Evolutionary conservation across 1,140 invertebrate species (phyloP).

Genomic region (Littorina saxatilis): DNA sequence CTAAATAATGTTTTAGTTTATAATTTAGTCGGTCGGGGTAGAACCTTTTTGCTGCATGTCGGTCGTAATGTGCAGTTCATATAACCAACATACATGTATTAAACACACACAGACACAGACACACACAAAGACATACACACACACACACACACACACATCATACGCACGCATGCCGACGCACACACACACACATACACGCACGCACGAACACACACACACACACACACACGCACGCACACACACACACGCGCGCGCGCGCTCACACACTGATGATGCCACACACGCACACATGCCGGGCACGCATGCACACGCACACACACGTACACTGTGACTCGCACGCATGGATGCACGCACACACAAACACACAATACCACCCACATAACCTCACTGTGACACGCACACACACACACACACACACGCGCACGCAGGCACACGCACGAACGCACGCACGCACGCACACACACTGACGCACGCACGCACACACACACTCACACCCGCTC

Average conservation of each 20-base stretch:
- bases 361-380: background rate
- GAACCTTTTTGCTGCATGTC: too few relatives aligned
- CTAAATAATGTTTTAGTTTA: too few relatives aligned
- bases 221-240: background rate
- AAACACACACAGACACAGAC: background rate
- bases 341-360: background rate
- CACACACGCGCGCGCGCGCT: background rate
- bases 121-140: background rate
- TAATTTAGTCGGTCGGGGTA: too few relatives aligned
- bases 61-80: too few relatives aligned
- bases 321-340: background rate
- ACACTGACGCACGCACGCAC: background rate
- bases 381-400: background rate
- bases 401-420: background rate
- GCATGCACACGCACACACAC: background rate
- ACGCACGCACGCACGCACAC: conserved; percentile 4
- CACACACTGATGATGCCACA: background rate
- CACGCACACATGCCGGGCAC: background rate
- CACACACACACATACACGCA: conserved; percentile 11
- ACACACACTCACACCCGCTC: conserved; percentile 5
- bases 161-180: background rate
- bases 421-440: background rate
- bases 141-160: conserved; percentile 12
- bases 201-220: background rate
- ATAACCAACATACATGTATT: too few relatives aligned